Percentiles rank a stretch among this genome's conserved stretches.
phyloP scores from a whole-genome alignment of 2,797 vertebrate species.

The Scolopax rusticola region DNA sequence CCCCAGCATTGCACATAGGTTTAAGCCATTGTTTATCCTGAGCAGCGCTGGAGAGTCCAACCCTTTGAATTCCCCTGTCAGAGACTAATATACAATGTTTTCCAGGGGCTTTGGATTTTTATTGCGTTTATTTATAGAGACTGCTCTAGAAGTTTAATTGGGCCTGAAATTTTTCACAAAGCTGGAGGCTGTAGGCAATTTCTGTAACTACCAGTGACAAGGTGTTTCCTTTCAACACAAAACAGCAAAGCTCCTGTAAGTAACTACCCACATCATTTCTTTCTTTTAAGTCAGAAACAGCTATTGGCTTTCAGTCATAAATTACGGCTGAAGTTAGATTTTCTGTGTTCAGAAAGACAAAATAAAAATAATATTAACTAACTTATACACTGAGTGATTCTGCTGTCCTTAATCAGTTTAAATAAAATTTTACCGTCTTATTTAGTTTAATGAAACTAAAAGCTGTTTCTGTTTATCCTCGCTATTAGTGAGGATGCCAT shows the following conservation, averaged over 20 bases:
- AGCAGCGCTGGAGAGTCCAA: not conserved
- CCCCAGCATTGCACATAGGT: accelerated
- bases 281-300: not conserved
- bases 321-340: not conserved
- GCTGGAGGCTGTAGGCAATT: not conserved
- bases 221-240: slow-evolving; percentile 2
- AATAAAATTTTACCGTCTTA: not conserved
- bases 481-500: not conserved
- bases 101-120: not conserved
- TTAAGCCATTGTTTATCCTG: not conserved
- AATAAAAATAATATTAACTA: not conserved
- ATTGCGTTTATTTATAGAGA: not conserved
- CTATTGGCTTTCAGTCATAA: not conserved
- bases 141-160: not conserved
- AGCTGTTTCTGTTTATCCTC: not conserved
- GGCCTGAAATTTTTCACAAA: not conserved
- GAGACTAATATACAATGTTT: not conserved
- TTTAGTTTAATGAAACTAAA: not conserved
- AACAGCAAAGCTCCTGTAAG: not conserved
- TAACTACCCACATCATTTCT: not conserved
- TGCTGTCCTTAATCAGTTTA: not conserved
- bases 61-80: not conserved
- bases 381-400: not conserved
- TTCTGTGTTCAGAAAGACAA: not conserved
- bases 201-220: not conserved